Percentiles rank a stretch among this genome's conserved stretches.
Evolutionary conservation across 2,888 invertebrate species (phyloP).

Genomic region (Hoplodrina blanda): DNA sequence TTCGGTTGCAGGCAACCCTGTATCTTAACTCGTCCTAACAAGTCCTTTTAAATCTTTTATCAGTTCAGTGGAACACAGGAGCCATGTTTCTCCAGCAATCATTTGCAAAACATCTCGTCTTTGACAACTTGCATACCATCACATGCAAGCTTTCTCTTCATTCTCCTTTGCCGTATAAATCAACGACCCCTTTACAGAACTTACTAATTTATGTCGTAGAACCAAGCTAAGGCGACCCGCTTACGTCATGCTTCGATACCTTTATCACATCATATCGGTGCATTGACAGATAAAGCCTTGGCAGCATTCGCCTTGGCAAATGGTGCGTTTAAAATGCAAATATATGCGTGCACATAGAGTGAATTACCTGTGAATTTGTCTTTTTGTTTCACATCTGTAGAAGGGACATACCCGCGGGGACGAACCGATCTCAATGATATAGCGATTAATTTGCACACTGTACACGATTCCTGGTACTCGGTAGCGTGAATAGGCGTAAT

Average conservation of each 20-base stretch:
- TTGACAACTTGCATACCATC: conserved; percentile 12
- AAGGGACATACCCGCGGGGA: conserved; percentile 63
- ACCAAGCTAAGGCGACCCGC: background rate
- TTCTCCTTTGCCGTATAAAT: conserved; percentile 15
- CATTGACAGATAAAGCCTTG: conserved; percentile 55
- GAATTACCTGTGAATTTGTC: conserved; percentile 43
- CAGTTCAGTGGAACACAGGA: conserved; percentile 21
- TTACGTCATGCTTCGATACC: conserved; percentile 19
- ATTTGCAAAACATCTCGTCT: conserved; percentile 9
- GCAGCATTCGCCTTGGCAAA: conserved; percentile 35
- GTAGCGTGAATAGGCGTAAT: conserved; percentile 16
- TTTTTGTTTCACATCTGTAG: conserved; percentile 36
- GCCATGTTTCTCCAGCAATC: conserved; percentile 6
- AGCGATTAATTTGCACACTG: conserved; percentile 36
- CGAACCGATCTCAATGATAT: conserved; percentile 53
- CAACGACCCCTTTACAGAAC: conserved; percentile 15
- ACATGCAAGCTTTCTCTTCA: conserved; percentile 34
- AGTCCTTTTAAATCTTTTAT: conserved; percentile 2
- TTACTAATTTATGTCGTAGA: conserved; percentile 8
- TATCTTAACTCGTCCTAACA: background rate
- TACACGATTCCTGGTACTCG: conserved; percentile 34
- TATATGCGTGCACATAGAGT: conserved; percentile 51
- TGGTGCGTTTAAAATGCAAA: conserved; percentile 53
- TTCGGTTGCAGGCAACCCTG: background rate
- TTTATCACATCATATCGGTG: conserved; percentile 30